Evolutionary conservation across 2,113 vertebrate species (phyloP).

Genomic region (Channa argus): DNA sequence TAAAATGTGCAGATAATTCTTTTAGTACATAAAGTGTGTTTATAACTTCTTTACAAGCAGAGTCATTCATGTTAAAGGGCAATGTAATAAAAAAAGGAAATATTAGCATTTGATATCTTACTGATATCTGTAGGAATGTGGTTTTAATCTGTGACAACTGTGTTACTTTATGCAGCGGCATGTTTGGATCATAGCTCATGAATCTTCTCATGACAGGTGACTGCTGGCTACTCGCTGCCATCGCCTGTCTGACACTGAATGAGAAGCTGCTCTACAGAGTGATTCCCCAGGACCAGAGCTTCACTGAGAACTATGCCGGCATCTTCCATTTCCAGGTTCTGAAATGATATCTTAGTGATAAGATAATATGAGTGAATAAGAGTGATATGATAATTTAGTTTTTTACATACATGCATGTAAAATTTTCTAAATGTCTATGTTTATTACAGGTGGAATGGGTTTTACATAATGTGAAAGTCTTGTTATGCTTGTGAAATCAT

Average conservation of each 20-base stretch:
- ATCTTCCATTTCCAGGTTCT: slow-evolving; percentile 98
- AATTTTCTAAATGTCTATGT: too few species aligned
- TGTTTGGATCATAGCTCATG: slow-evolving; percentile 27
- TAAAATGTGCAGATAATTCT: too few species aligned
- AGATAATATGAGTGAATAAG: too few species aligned
- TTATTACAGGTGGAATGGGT: too few species aligned
- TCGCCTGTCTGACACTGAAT: slow-evolving; percentile 94
- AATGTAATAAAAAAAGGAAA: background rate
- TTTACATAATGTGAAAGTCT: too few species aligned
- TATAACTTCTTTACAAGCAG: too few species aligned
- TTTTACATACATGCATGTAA: too few species aligned
- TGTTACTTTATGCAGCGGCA: background rate
- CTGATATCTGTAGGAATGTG: slow-evolving; percentile 2
- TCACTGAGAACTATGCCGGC: slow-evolving; percentile 94
- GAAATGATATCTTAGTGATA: background rate
- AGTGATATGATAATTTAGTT: too few species aligned
- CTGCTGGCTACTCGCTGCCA: slow-evolving; percentile 98
- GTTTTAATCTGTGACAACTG: slow-evolving; percentile 4
- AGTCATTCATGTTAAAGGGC: background rate
- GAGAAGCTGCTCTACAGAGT: slow-evolving; percentile 94
- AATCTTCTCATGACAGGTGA: slow-evolving; percentile 85
- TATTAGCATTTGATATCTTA: background rate
- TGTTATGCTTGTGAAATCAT: background rate
- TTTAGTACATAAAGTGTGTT: too few species aligned
- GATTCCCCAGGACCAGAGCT: slow-evolving; percentile 94